Evolutionary conservation across 2,888 invertebrate genomes (phyloP).

Genomic region (Odontothrips loti): DNA sequence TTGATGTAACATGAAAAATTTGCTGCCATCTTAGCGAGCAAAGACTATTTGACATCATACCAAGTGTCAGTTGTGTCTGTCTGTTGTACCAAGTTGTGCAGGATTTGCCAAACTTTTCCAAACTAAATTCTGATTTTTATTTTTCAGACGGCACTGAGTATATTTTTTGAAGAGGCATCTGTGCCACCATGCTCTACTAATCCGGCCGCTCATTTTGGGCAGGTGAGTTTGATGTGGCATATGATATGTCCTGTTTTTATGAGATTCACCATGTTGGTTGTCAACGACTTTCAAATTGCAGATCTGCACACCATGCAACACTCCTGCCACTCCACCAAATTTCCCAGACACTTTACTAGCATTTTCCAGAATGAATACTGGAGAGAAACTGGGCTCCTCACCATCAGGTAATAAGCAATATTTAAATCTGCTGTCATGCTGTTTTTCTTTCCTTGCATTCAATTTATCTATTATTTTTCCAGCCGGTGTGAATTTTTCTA

Average conservation of each 20-base stretch:
- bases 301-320: conserved; percentile 75
- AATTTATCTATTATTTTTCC: not conserved
- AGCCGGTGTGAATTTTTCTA: conserved; percentile 3
- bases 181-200: conserved; percentile 72
- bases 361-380: conserved; percentile 80
- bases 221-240: conserved; percentile 54
- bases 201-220: conserved; percentile 73
- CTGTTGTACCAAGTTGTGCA: no score
- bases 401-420: conserved; percentile 32
- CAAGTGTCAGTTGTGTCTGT: no score
- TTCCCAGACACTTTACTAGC: conserved; percentile 87
- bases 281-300: conserved; percentile 42
- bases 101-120: no score
- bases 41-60: no score
- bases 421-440: no score
- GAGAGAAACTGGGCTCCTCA: conserved; percentile 39
- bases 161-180: conserved; percentile 92
- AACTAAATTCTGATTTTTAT: conserved; percentile 35
- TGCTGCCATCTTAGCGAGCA: no score
- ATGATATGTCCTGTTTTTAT: not conserved
- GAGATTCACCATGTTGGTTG: not conserved
- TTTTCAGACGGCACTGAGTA: conserved; percentile 84
- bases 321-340: conserved; percentile 90
- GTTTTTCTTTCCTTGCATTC: no score
- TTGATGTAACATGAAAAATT: no score